Percentiles rank a stretch among this genome's conserved stretches.
Evolutionary conservation across 2,113 vertebrate genomes (phyloP).

Genomic region (Herpailurus yagouaroundi): DNA sequence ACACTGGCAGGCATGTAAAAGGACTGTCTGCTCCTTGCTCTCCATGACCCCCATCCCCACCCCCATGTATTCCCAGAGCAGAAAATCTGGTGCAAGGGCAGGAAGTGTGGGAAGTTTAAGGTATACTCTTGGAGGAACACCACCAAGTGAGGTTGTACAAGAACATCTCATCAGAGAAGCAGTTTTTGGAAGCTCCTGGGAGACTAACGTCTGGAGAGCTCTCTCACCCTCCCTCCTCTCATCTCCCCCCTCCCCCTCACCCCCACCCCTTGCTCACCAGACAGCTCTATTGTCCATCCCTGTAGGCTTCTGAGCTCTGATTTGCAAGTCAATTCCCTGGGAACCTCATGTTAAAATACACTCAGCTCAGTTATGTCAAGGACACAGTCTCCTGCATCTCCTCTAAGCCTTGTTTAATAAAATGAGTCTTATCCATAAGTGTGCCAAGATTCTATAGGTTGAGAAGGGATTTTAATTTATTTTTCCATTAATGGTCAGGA

Average conservation of each 20-base stretch:
- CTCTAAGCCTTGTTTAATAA: conserved; percentile 16
- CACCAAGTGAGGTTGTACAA: neutral
- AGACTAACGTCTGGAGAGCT: neutral
- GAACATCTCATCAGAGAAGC: neutral
- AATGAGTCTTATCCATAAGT: neutral
- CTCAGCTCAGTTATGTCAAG: neutral
- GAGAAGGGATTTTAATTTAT: conserved; percentile 54
- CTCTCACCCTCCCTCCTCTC: neutral
- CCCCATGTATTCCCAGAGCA: neutral
- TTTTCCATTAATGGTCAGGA: conserved; percentile 51
- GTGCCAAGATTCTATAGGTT: conserved; percentile 45
- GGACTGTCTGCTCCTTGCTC: neutral
- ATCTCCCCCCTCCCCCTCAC: too few species aligned
- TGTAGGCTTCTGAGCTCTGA: conserved; percentile 40
- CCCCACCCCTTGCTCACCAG: neutral
- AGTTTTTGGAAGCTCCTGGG: neutral
- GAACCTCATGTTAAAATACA: conserved; percentile 16
- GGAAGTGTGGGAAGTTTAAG: neutral
- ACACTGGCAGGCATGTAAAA: neutral
- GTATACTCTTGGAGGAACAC: neutral
- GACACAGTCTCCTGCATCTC: conserved; percentile 39
- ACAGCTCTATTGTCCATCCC: neutral
- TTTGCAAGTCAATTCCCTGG: conserved; percentile 40
- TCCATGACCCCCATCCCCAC: neutral
- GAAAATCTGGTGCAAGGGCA: neutral